Base-by-base conservation (phyloP, 1,140 invertebrate species). In the Monomorium pharaonis region DNA sequence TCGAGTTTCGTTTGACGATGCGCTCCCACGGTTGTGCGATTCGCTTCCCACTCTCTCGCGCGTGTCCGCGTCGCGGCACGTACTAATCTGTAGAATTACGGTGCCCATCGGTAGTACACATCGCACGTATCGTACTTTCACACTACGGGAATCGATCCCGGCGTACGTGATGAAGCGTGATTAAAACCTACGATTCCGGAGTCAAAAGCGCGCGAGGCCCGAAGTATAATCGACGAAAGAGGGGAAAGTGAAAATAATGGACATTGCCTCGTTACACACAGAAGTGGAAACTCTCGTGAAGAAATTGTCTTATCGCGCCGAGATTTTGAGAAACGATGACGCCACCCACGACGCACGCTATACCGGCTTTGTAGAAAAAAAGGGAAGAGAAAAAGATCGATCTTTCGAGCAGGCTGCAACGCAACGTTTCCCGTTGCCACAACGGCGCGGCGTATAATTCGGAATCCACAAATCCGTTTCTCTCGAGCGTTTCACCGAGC, bases 1-100 rank as follows among this genome's bases (percentile, higher is more conserved):
- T 58, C 9, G 78, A 16, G 67, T 51, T 33, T 33, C 78, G 51
- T 74, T 83, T 30, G 24, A 47, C 9, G 78, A 47, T 14, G 78
- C 12, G 78, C 65, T 58, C 18, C 12, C 51, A 74, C 56, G 56
- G 37, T 76, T 24, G n/a, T n/a, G 42, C 51, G 37, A 58, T 70
- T 42, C 42, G 67, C 14, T 72, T 81, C 56, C 65, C 62, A 42
- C 37, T 21, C 51, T n/a, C n/a, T n/a, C n/a, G n/a, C n/a, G n/a
- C n/a, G n/a, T n/a, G 51, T 37, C n/a, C n/a, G 65, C n/a, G 54
- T 78, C 30, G 16, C 44, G 10, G 18, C 27, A 56, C 24, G 44
- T 51, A 27, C 37, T 54, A 83, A 83, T 27, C 12, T 47, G 37
- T 24, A 33, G 51, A 72, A 70, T 69, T 70, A 24, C 21, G 18